Evolutionary conservation across 2,888 invertebrate species (phyloP), one percentile per base, ranked within the genome.

Genomic region (Amblyjoppa proteus): DNA sequence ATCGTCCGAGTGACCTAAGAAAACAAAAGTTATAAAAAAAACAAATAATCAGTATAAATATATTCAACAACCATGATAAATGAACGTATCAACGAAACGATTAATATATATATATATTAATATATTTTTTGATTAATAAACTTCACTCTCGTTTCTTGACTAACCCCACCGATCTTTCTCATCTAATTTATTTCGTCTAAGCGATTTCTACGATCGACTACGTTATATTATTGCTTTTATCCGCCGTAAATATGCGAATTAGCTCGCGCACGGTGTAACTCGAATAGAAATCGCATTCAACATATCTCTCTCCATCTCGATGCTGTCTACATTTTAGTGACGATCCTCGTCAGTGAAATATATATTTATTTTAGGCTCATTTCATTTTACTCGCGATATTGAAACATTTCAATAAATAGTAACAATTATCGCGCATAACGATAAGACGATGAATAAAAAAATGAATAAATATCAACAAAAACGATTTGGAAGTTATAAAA

Each of bases 201-300:
- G 78, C 66, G 69, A 51, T 84, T 71, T 82, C 85, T 82, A 85
- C 64, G 66, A 76, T 84, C 53, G n/a, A 64, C 77, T 84, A 84
- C 73, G 53, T 64, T 81, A 75, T 66, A 79, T 79, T 85, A 82
- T 85, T 85, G 85, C 85, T 85, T 82, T 56, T 58, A 75, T 71
- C 31, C 78, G 16, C 25, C 34, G 31, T 28, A 25, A 34, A 61
- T 41, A 61, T 31, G 66, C 56, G 73, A 75, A 49, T 68, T 28
- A 25, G 51, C 34, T 70, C 75, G 51, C 31, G 25, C 49, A 58
- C n/a, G 56, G n/a, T 31, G 53, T 31, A n/a, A 20, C 28, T 41
- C 53, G 31, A 58, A 76, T 76, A 51, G 34, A 75, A 81, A 81
- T 76, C 70, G 69, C 70, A 49, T 51, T 53, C 70, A 31, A 61